Base-by-base conservation (phyloP, 1,140 invertebrate species). In the Phocides pigmalion region DNA sequence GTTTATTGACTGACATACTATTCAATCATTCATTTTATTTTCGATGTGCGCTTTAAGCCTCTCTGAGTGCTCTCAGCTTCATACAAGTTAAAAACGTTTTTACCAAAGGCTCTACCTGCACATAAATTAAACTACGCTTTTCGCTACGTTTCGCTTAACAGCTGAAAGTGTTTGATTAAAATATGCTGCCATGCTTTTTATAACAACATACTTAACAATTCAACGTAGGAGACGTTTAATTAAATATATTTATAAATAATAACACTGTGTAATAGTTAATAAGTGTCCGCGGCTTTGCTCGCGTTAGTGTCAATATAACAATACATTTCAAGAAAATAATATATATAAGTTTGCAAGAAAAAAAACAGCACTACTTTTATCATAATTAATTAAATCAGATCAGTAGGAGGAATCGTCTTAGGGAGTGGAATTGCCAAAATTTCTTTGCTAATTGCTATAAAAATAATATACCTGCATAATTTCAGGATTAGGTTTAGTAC, bases 141-240 rank as follows among this genome's bases (percentile, higher is more conserved):
- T 56, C 44, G 37, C 37, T 32, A 25, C 37, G 61, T 50, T 37
- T 22, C 50, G 42, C 47, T 39, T 37, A 50, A 62, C 14, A 19
- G 46, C 49, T 19, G 63, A 70, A 70, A 63, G 62, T 58, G 63
- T 58, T 62, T 64, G 46, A 53, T 62, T 54, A 53, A 41, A 42
- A 44, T 61, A 63, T 61, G 39, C 28, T 59, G 62, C 14, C 35
- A 17, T 35, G 11, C 3, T n/a, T 35, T 51, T 51, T 6, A 35
- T 28, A 28, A 49, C 14, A 51, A 47, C 20, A 1, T 25, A 9
- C 44, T 20, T 4, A 14, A 25, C 12, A 25, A 47, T 22, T 20
- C 35, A 39, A 12, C 14, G n/a, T 14, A 14, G 3, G 12, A 14
- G 35, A 14, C 4, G n/a, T 39, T 39, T 39, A 39, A 14, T 3